Evolutionary conservation across 2,888 invertebrate species (phyloP), one percentile per base, ranked within the genome.

Genomic region (Gymnoscelis rufifasciata): DNA sequence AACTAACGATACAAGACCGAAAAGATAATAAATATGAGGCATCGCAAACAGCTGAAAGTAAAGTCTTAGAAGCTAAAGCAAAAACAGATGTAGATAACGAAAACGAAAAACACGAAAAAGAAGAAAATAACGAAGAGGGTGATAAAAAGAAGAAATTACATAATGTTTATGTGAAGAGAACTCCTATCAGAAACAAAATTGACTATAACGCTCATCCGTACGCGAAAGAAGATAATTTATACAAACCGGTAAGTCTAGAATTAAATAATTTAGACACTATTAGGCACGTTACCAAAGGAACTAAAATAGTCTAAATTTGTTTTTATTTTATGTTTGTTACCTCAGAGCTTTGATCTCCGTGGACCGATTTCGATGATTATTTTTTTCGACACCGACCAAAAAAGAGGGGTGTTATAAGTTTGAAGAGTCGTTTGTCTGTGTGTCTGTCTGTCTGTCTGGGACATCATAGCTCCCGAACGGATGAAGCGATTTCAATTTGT

Each of bases 1-100:
- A 1, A 3, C 58, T 1, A 35, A 77, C 0, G 27, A 55, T 0
- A 61, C 77, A 48, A 46, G 51, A 0, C 75, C 41, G 27, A n/a
- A 39, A 27, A 2, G 41, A 38, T 5, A 24, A 8, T 35, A 15
- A 46, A n/a, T 15, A 44, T 0, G 37, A 30, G 7, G 27, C 8
- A 6, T 13, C 13, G 7, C 26, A 26, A 26, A n/a, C n/a, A 15
- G 14, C n/a, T 13, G 10, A 35, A 1, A 35, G 19, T 8, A 38
- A 24, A 7, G 37, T 28, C 3, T 23, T 7, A 38, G 24, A 47
- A 7, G 12, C 41, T 1, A 40, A 28, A 23, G 13, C 33, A n/a
- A 15, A 36, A 19, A 23, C 3, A 7, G 19, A 15, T 12, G 19
- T 5, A 5, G 31, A 43, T n/a, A 13, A 7, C 4, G 10, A 11